These are phyloP conservation scores for Drosophila quadrilineata DNA, from an alignment of 1,140 invertebrate species.

Conservation along the genomic window DNA sequence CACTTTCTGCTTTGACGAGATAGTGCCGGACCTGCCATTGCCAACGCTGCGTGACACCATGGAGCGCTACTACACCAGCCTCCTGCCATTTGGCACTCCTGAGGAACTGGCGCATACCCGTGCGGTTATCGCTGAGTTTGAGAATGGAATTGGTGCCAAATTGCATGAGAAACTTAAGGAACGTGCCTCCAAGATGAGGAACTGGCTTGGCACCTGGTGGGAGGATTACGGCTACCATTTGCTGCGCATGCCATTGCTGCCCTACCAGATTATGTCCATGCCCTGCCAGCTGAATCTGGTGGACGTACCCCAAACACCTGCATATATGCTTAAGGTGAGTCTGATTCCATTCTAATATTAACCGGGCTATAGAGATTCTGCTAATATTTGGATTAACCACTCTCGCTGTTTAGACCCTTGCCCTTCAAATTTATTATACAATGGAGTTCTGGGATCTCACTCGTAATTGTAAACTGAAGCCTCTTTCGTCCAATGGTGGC, in stretches of 20 bases:
- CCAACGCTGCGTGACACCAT: slow-evolving; percentile 86
- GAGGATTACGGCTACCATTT: slow-evolving; percentile 88
- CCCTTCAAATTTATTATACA: slow-evolving; percentile 66
- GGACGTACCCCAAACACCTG: slow-evolving; percentile 57
- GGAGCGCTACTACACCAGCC: slow-evolving; percentile 84
- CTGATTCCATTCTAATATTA: too few relatives aligned
- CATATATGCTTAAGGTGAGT: slow-evolving; percentile 63
- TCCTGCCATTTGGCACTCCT: slow-evolving; percentile 83
- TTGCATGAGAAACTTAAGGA: slow-evolving; percentile 86
- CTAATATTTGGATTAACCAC: not conserved
- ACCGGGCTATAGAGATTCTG: not conserved
- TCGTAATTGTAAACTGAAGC: slow-evolving; percentile 83
- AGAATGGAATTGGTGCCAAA: slow-evolving; percentile 82
- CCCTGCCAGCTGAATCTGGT: slow-evolving; percentile 54
- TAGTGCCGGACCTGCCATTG: slow-evolving; percentile 85
- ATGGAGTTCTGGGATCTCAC: slow-evolving; percentile 79
- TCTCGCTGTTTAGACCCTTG: slow-evolving; percentile 42
- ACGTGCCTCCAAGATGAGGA: slow-evolving; percentile 82
- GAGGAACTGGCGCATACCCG: slow-evolving; percentile 83
- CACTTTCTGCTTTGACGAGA: slow-evolving; percentile 78
- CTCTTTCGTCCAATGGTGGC: slow-evolving; percentile 84
- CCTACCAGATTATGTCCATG: slow-evolving; percentile 80
- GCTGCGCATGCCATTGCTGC: slow-evolving; percentile 85
- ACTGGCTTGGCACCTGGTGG: slow-evolving; percentile 86
- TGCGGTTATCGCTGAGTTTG: slow-evolving; percentile 83